Percentiles rank a stretch among this genome's conserved stretches.
These are phyloP conservation scores for Oegoconia quadripuncta DNA, from an alignment of 2,888 invertebrate genomes.

Conservation along the genomic window DNA sequence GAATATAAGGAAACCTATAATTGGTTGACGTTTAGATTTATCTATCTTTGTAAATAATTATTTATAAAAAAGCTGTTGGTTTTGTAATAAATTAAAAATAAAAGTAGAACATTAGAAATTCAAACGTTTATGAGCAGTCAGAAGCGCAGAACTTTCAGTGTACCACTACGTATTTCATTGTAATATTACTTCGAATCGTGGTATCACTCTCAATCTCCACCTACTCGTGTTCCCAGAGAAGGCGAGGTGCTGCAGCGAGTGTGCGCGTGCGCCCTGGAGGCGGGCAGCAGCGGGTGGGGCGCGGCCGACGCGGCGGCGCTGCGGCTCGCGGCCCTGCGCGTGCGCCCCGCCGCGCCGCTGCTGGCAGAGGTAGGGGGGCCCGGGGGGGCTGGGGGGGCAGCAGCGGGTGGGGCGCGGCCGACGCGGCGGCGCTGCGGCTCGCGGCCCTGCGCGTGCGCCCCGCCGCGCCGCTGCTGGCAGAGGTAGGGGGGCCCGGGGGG, in stretches of 20 bases:
- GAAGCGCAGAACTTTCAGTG: too few relatives aligned
- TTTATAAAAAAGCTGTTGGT: too few relatives aligned
- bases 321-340: conserved; percentile 43
- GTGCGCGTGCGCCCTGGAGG: conserved; percentile 30
- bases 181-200: too few relatives aligned
- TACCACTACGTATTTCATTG: neutral
- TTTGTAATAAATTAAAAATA: too few relatives aligned
- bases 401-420: conserved; percentile 29
- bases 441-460: conserved; percentile 37
- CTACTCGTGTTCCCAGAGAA: conserved; percentile 42
- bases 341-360: conserved; percentile 34
- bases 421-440: conserved; percentile 40
- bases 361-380: too few relatives aligned
- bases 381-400: too few relatives aligned
- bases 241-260: conserved; percentile 48
- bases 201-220: too few relatives aligned
- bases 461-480: conserved; percentile 50
- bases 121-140: too few relatives aligned
- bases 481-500: conserved; percentile 18
- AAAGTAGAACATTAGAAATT: too few relatives aligned
- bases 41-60: too few relatives aligned
- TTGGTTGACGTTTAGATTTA: too few relatives aligned
- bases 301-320: conserved; percentile 39
- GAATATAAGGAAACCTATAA: too few relatives aligned
- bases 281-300: conserved; percentile 33